Evolutionary conservation across 2,888 invertebrate genomes (phyloP).

Genomic region (Metopia argyrocephala): DNA sequence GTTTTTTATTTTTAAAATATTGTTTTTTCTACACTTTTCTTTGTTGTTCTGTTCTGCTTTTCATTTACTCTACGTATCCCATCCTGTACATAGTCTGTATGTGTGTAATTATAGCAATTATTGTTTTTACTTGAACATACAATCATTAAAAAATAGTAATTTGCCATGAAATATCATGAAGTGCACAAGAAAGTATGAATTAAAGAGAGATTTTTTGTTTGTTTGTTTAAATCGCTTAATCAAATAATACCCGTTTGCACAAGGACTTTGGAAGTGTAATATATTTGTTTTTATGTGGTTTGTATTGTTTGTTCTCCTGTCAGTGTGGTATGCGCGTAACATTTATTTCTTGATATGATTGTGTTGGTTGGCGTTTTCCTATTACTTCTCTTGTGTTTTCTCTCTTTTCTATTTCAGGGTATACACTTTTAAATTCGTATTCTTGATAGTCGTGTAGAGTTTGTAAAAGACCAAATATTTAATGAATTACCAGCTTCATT

Average conservation of each 20-base stretch:
- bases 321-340: too few species aligned
- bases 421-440: neutral
- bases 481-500: slow-evolving; percentile 56
- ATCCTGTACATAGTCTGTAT: too few species aligned
- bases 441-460: slow-evolving; percentile 30
- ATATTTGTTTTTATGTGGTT: too few species aligned
- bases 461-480: slow-evolving; percentile 49
- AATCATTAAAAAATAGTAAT: neutral
- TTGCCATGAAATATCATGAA: neutral
- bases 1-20: neutral
- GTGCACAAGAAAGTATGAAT: neutral
- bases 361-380: too few species aligned
- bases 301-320: too few species aligned
- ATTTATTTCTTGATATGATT: too few species aligned
- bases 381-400: too few species aligned
- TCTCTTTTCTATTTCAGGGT: neutral
- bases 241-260: too few species aligned
- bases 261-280: too few species aligned
- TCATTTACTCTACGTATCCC: neutral
- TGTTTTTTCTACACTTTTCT: neutral
- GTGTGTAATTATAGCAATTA: slow-evolving; percentile 49
- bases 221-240: too few species aligned
- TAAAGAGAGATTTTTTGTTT: too few species aligned
- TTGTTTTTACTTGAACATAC: slow-evolving; percentile 33
- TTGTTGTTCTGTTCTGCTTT: neutral